Conservation (phyloP, 2,888 invertebrate species). For the Caenorhabditis parvicauda region DNA sequence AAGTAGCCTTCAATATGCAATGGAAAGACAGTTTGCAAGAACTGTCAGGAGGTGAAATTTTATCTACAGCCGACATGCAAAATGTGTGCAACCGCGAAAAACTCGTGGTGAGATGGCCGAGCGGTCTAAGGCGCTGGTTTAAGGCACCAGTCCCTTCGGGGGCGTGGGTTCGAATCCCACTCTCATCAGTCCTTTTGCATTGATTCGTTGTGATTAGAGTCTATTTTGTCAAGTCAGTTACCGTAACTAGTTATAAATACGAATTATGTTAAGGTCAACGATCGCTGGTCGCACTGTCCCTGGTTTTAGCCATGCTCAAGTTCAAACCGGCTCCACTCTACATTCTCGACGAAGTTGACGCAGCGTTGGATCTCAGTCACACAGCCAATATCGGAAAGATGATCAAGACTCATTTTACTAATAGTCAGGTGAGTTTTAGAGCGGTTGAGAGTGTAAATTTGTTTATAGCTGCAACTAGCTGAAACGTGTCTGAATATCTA, state of each 20-base stretch:
- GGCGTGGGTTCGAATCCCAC: constrained; percentile 47
- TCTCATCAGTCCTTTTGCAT: constrained; percentile 24
- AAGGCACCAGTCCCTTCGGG: constrained; percentile 79
- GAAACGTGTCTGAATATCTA: background rate
- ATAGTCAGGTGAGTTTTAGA: constrained; percentile 73
- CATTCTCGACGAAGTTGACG: constrained; percentile 94
- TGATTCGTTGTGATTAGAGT: no score
- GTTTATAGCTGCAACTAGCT: background rate
- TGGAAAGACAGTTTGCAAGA: constrained; percentile 96
- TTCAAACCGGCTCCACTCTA: constrained; percentile 97
- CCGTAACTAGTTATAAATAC: background rate
- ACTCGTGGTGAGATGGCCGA: constrained; percentile 72
- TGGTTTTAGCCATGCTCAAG: constrained; percentile 90
- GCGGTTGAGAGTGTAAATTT: background rate
- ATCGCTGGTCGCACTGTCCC: constrained; percentile 86
- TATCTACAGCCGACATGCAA: no score
- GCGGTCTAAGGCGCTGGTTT: constrained; percentile 85
- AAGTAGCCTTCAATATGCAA: constrained; percentile 84
- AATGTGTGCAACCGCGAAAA: no score
- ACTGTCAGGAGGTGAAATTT: constrained; percentile 85
- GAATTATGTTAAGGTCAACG: constrained; percentile 61
- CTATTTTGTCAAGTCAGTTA: background rate
- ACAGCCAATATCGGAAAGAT: constrained; percentile 97
- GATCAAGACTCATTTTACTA: constrained; percentile 83
- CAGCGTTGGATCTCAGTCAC: constrained; percentile 93